These are phyloP conservation scores for Channa striata DNA, from an alignment of 2,797 vertebrate genomes.

Conservation along the genomic window DNA sequence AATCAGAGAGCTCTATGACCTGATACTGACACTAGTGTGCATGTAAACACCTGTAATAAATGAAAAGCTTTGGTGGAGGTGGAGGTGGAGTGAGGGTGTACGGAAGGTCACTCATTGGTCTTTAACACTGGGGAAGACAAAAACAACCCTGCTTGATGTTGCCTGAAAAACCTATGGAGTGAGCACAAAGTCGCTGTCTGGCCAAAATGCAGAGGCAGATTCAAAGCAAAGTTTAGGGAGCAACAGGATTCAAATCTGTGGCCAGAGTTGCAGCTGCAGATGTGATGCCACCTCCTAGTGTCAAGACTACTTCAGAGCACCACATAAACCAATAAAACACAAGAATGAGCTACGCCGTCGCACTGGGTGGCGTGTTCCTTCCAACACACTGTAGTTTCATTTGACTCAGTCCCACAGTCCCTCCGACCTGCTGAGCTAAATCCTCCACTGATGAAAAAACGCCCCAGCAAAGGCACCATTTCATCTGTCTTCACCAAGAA, in stretches of 20 bases:
- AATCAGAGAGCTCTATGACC: neutral
- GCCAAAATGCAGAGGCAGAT: neutral
- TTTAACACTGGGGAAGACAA: conserved; percentile 24
- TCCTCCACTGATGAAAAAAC: neutral
- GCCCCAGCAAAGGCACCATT: too few relatives aligned
- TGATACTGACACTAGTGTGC: neutral
- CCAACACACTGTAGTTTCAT: neutral
- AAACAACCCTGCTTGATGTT: neutral
- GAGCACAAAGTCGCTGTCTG: neutral
- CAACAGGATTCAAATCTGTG: neutral
- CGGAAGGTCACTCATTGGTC: conserved; percentile 21
- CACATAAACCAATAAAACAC: neutral
- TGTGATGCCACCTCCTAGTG: neutral
- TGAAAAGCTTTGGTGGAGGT: conserved; percentile 46
- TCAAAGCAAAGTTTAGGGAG: too few relatives aligned
- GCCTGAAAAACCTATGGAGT: neutral
- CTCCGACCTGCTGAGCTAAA: neutral
- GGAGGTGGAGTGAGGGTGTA: neutral
- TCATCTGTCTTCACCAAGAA: neutral
- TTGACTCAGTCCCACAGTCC: neutral
- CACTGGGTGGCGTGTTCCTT: neutral
- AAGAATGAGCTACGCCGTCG: neutral
- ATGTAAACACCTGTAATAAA: neutral
- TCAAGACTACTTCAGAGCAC: neutral
- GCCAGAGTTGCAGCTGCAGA: neutral